A percentile compares a stretch with the other conserved stretches of the same genome.
Conservation (phyloP, 2,888 invertebrate species). For the Sisyra terminalis region DNA sequence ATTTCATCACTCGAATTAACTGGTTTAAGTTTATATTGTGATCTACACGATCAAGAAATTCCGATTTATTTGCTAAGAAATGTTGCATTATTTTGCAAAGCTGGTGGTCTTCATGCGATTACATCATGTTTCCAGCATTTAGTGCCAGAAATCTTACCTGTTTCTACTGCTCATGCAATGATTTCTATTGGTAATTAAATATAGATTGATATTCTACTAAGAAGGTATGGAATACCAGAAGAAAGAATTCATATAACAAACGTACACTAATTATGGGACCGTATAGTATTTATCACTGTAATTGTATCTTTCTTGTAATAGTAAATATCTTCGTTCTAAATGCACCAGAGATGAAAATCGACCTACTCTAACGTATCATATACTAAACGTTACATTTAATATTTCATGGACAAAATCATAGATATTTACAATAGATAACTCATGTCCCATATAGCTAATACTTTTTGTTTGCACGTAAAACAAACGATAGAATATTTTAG, state of each 20-base stretch:
- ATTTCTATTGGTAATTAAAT: slow-evolving; percentile 47
- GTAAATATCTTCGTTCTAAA: too few relatives aligned
- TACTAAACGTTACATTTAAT: too few relatives aligned
- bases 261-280: background rate
- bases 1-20: slow-evolving; percentile 71
- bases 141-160: slow-evolving; percentile 55
- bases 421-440: too few relatives aligned
- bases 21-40: slow-evolving; percentile 65
- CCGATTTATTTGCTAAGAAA: slow-evolving; percentile 79
- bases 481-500: too few relatives aligned
- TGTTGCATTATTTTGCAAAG: slow-evolving; percentile 86
- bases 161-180: slow-evolving; percentile 81
- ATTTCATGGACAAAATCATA: too few relatives aligned
- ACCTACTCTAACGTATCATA: too few relatives aligned
- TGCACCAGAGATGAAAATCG: too few relatives aligned
- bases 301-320: too few relatives aligned
- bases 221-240: background rate
- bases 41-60: slow-evolving; percentile 85
- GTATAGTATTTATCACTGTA: background rate
- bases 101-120: slow-evolving; percentile 77
- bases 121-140: slow-evolving; percentile 69
- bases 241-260: background rate
- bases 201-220: background rate
- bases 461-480: too few relatives aligned
- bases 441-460: too few relatives aligned